A percentile compares a stretch with the other conserved stretches of the same genome.
Conservation (phyloP, 2,888 invertebrate genomes). For the Xylocampa areola region DNA sequence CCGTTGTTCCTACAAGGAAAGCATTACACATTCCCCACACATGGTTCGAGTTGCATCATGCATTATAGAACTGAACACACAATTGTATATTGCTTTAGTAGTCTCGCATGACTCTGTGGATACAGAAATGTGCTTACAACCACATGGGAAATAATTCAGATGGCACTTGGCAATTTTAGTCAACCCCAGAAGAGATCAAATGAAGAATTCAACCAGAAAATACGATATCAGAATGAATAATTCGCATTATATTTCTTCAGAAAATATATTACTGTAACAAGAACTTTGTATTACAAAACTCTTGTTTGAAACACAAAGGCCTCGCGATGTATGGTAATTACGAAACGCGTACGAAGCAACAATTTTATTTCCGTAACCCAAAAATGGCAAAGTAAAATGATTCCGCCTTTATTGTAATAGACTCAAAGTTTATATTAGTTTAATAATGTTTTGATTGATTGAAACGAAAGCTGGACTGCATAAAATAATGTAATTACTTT, state of each 20-base stretch:
- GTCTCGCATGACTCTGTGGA: not conserved
- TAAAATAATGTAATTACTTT: constrained; percentile 37
- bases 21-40: constrained; percentile 6
- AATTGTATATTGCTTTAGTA: constrained; percentile 19
- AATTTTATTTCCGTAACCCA: constrained; percentile 15
- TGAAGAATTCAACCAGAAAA: constrained; percentile 26
- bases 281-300: constrained; percentile 62
- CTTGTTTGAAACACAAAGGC: constrained; percentile 65
- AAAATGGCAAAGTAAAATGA: not conserved
- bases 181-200: constrained; percentile 20
- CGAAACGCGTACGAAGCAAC: constrained; percentile 35
- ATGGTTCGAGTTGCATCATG: constrained; percentile 15
- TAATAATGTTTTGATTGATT: not conserved
- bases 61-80: constrained; percentile 5
- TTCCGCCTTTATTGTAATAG: constrained; percentile 2
- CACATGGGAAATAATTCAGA: constrained; percentile 31
- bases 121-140: not conserved
- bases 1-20: not conserved
- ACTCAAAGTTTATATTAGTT: constrained; percentile 1
- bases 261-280: constrained; percentile 58
- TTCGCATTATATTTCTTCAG: constrained; percentile 50
- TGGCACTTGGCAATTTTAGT: constrained; percentile 3
- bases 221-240: constrained; percentile 43
- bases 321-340: constrained; percentile 69
- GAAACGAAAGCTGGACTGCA: not conserved